Conservation (phyloP, 2,797 vertebrate species). For the Aquila chrysaetos region DNA sequence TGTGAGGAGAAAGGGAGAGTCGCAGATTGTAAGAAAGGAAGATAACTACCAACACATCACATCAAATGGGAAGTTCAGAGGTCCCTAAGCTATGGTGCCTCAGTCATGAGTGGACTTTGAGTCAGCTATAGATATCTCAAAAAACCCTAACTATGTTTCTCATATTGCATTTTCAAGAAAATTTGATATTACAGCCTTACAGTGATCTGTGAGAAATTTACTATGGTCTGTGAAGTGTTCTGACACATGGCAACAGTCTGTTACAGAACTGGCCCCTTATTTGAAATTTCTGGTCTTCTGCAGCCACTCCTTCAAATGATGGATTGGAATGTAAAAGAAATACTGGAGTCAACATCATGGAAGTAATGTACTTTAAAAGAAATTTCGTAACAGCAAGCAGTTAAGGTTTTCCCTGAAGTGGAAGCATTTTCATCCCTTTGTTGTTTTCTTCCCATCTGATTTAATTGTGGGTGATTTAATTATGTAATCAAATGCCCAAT, state of each 20-base stretch:
- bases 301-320: not conserved
- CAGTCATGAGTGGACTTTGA: not conserved
- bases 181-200: not conserved
- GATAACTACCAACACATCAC: not conserved
- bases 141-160: accelerated
- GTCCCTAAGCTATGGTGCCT: not conserved
- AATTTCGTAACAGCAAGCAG: not conserved
- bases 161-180: not conserved
- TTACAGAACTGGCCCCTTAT: not conserved
- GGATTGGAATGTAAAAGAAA: not conserved
- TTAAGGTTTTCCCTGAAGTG: not conserved
- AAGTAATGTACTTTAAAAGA: not conserved
- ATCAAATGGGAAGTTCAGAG: not conserved
- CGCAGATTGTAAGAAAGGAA: not conserved
- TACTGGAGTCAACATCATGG: not conserved
- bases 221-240: not conserved
- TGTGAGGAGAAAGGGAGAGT: not conserved
- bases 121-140: not conserved
- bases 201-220: not conserved
- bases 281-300: not conserved
- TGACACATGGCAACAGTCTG: not conserved
- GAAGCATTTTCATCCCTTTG: not conserved
- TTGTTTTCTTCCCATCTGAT: not conserved
- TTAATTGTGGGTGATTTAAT: not conserved
- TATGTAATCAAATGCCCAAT: not conserved